A percentile compares a stretch with the other conserved stretches of the same genome.
Evolutionary conservation across 2,797 vertebrate genomes (phyloP).

Genomic region (Gadopsis bispinosus): DNA sequence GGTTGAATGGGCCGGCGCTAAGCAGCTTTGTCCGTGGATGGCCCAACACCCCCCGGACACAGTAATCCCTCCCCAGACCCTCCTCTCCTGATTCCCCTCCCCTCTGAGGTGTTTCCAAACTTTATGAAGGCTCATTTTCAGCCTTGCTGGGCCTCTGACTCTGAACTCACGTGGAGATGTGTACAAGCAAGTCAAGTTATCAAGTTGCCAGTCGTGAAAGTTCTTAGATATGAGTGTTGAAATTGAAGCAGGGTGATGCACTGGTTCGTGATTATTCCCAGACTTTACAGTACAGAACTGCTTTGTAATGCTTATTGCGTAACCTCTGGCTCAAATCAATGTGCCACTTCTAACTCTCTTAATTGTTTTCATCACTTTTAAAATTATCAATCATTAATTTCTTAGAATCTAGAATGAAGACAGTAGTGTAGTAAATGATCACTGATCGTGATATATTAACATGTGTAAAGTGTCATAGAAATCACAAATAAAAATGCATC

Average conservation of each 20-base stretch:
- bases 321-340: constrained; percentile 29
- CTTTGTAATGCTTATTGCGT: constrained; percentile 26
- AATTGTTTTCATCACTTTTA: constrained; percentile 14
- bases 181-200: constrained; percentile 49
- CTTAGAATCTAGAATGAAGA: constrained; percentile 10
- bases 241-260: constrained; percentile 11
- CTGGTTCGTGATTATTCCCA: neutral
- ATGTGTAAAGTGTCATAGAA: constrained; percentile 37
- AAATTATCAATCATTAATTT: constrained; percentile 34
- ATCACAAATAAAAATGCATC: constrained; percentile 45
- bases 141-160: constrained; percentile 43
- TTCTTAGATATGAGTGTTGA: neutral
- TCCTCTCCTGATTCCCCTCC: constrained; percentile 55
- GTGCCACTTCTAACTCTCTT: constrained; percentile 37
- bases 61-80: constrained; percentile 73
- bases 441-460: constrained; percentile 57
- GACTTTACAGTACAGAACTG: neutral
- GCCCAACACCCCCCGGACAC: constrained; percentile 71
- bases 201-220: constrained; percentile 20
- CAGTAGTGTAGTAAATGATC: constrained; percentile 18
- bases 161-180: constrained; percentile 41
- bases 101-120: constrained; percentile 73
- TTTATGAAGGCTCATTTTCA: constrained; percentile 66
- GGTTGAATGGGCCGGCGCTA: constrained; percentile 76
- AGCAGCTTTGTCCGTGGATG: constrained; percentile 82